These are phyloP conservation scores for Scolopax mira DNA, from an alignment of 2,113 vertebrate species.

Conservation along the genomic window DNA sequence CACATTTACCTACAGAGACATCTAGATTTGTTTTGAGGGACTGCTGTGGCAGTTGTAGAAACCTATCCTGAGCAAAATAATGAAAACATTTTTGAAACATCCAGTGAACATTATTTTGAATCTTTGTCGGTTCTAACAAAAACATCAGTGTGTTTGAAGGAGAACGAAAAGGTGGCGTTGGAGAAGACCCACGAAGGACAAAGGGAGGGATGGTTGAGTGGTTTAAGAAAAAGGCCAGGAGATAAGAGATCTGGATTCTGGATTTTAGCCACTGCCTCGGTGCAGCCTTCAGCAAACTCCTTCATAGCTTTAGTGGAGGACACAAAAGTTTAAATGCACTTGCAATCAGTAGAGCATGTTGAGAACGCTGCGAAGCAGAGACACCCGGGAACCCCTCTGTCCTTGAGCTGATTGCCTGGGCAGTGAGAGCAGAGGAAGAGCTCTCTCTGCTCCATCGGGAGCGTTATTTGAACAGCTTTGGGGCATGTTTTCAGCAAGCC, in stretches of 20 bases:
- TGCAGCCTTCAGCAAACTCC: background rate
- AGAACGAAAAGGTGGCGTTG: background rate
- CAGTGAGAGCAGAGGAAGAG: accelerated
- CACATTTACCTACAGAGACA: background rate
- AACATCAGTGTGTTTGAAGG: background rate
- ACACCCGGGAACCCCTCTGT: accelerated
- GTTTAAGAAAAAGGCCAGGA: background rate
- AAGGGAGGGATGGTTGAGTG: background rate
- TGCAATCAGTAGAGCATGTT: background rate
- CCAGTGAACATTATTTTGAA: background rate
- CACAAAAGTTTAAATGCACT: background rate
- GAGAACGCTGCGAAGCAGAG: accelerated
- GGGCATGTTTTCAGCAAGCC: background rate
- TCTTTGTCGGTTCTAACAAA: background rate
- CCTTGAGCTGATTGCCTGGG: accelerated
- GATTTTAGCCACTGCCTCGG: background rate
- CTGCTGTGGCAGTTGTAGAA: background rate
- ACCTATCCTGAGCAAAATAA: background rate
- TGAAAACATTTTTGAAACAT: background rate
- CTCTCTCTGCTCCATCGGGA: background rate
- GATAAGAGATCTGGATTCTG: background rate
- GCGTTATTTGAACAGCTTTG: background rate
- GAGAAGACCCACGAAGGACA: background rate
- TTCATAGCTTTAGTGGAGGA: background rate
- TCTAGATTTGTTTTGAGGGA: background rate